Conservation (phyloP, 2,888 invertebrate species). For the Harmothoe impar region DNA sequence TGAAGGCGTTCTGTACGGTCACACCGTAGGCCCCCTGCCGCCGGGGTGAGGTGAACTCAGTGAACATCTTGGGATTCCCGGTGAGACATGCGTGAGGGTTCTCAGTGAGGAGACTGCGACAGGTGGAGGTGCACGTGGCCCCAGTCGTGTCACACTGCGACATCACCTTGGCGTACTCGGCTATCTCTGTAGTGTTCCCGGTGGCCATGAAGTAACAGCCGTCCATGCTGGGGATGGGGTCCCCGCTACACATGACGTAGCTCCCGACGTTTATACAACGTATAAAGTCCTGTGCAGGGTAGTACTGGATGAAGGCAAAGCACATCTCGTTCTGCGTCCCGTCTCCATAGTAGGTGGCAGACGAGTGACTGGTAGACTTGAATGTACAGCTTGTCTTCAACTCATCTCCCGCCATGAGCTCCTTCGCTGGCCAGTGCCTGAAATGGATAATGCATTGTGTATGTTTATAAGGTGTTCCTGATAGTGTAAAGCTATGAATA, state of each 20-base stretch:
- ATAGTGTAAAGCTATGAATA: too few relatives aligned
- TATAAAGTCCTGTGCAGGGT: slow-evolving; percentile 36
- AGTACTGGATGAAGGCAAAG: slow-evolving; percentile 60
- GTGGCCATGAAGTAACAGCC: neutral
- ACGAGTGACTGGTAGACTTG: slow-evolving; percentile 63
- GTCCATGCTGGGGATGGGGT: neutral
- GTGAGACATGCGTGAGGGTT: neutral
- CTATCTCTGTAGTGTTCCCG: too few relatives aligned
- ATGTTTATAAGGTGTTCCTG: neutral
- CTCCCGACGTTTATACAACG: neutral
- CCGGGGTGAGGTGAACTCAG: neutral
- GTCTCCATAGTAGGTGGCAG: slow-evolving; percentile 63
- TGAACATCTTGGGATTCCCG: neutral
- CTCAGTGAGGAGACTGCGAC: neutral
- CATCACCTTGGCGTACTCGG: neutral
- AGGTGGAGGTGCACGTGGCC: neutral
- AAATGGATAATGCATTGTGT: neutral
- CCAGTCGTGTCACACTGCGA: neutral
- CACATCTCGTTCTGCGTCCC: slow-evolving; percentile 69
- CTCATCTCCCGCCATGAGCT: slow-evolving; percentile 70
- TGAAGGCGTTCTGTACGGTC: neutral
- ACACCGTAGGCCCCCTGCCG: neutral
- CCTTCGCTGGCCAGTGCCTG: slow-evolving; percentile 64
- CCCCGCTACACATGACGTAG: neutral
- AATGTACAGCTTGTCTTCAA: slow-evolving; percentile 69